Percentiles rank a stretch among this genome's conserved stretches.
These are phyloP conservation scores for Alectoris magna DNA, from an alignment of 2,797 vertebrate genomes.

Conservation along the genomic window DNA sequence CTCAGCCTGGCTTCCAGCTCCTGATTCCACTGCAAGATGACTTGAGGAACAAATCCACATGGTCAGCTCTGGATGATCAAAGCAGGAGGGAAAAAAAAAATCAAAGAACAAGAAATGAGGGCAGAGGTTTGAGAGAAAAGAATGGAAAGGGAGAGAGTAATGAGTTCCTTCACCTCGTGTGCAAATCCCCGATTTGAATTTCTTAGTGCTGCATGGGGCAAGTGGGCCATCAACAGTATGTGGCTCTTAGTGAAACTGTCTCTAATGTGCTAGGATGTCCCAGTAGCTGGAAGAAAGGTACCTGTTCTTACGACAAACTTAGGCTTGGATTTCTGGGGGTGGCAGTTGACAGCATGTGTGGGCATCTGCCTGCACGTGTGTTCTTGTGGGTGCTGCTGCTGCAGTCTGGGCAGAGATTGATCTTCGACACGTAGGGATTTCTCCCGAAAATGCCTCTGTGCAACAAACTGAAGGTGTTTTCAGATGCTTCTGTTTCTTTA, in stretches of 20 bases:
- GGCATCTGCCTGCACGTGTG: accelerated
- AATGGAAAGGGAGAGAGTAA: neutral
- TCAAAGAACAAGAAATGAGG: constrained; percentile 6
- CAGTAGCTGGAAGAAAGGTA: constrained; percentile 5
- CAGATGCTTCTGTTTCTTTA: constrained; percentile 27
- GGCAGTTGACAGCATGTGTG: neutral
- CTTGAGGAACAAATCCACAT: neutral
- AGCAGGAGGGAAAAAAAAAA: constrained; percentile 24
- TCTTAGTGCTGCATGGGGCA: neutral
- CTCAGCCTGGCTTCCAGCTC: constrained; percentile 1
- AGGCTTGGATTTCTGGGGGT: neutral
- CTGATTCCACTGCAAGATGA: neutral
- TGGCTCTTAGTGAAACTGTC: neutral
- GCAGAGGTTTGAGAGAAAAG: neutral
- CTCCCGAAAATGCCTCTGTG: neutral
- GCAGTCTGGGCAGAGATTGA: neutral
- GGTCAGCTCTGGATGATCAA: constrained; percentile 32
- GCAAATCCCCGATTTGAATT: neutral
- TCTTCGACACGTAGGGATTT: neutral
- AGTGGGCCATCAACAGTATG: neutral
- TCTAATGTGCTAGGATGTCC: constrained; percentile 13
- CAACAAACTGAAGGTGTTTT: constrained; percentile 38
- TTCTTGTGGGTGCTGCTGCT: neutral
- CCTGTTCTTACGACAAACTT: constrained; percentile 41
- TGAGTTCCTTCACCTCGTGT: constrained; percentile 19